These are phyloP conservation scores for Hirudinaria manillensis DNA, from an alignment of 2,888 invertebrate genomes.

Conservation along the genomic window DNA sequence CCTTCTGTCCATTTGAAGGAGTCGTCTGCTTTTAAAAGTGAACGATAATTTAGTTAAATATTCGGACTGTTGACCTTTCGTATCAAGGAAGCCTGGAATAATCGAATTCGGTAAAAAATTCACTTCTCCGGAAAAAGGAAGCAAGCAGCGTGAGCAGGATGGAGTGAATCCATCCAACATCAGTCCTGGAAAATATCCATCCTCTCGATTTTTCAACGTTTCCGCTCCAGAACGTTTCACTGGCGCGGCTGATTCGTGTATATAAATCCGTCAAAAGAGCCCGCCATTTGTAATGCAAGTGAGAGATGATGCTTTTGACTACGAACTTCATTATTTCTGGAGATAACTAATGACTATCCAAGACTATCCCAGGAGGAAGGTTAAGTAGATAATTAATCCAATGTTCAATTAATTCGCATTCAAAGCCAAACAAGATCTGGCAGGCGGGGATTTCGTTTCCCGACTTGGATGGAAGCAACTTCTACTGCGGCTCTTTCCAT, in stretches of 20 bases:
- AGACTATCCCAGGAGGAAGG: neutral
- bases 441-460: neutral
- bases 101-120: constrained; percentile 2
- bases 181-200: neutral
- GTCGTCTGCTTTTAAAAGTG: no score
- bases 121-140: neutral
- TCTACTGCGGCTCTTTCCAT: neutral
- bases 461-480: neutral
- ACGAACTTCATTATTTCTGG: neutral
- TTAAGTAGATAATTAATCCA: neutral
- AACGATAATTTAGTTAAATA: no score
- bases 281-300: neutral
- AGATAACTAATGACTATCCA: no score
- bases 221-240: neutral
- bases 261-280: neutral
- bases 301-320: neutral
- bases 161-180: neutral
- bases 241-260: neutral
- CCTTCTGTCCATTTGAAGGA: no score
- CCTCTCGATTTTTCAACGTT: constrained; percentile 11
- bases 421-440: constrained; percentile 1
- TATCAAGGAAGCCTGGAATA: neutral
- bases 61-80: no score
- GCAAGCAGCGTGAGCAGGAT: neutral
- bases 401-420: neutral